Conservation (phyloP, 1,140 invertebrate species). For the Forficula auricularia region DNA sequence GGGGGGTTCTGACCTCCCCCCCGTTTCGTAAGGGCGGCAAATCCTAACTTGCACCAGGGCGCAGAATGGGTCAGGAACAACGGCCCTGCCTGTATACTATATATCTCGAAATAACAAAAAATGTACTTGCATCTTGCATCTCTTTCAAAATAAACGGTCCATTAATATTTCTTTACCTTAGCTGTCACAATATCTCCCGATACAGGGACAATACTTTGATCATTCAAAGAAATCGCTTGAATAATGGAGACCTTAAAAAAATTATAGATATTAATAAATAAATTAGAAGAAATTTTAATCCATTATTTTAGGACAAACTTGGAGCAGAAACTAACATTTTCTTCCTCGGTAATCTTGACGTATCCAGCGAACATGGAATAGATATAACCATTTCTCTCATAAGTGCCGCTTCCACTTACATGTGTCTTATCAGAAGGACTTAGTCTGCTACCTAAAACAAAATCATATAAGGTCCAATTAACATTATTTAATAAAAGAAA, state of each 20-base stretch:
- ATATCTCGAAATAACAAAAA: too few species aligned
- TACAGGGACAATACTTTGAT: slow-evolving; percentile 53
- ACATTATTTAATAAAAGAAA: too few species aligned
- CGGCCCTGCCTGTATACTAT: too few species aligned
- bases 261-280: slow-evolving; percentile 3
- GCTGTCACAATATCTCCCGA: slow-evolving; percentile 70
- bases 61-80: too few species aligned
- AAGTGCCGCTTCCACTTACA: slow-evolving; percentile 57
- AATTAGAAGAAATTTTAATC: slow-evolving; percentile 3
- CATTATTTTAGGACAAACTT: background rate
- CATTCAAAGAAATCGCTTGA: slow-evolving; percentile 48
- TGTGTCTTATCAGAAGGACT: slow-evolving; percentile 44
- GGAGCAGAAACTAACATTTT: slow-evolving; percentile 37
- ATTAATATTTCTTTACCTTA: slow-evolving; percentile 34
- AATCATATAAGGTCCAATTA: too few species aligned
- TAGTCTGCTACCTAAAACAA: slow-evolving; percentile 44
- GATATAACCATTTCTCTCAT: slow-evolving; percentile 66
- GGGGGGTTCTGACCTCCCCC: too few species aligned
- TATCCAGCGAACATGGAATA: slow-evolving; percentile 63
- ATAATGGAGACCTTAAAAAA: slow-evolving; percentile 39
- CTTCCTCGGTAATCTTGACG: slow-evolving; percentile 40
- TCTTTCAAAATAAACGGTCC: too few species aligned
- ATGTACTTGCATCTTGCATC: too few species aligned
- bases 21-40: too few species aligned
- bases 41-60: too few species aligned